Evolutionary conservation across 2,797 vertebrate genomes (phyloP).

Genomic region (Aselliscus stoliczkanus): DNA sequence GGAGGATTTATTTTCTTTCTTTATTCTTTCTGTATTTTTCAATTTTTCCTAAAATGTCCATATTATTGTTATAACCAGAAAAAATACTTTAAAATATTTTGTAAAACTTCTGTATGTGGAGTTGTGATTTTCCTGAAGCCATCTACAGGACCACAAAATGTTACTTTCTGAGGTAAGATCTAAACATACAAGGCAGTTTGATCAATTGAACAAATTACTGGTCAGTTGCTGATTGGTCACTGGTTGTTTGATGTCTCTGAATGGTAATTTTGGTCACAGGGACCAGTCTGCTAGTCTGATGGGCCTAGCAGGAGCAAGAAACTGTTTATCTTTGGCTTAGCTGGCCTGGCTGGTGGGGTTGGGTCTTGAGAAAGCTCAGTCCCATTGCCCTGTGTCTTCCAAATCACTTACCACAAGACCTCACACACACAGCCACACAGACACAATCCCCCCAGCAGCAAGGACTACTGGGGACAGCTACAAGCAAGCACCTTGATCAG

Average conservation of each 20-base stretch:
- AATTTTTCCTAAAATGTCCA: neutral
- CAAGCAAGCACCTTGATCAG: too few relatives aligned
- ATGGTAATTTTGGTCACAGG: conserved; percentile 23
- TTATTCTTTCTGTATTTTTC: neutral
- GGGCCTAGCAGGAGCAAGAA: neutral
- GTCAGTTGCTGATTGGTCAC: neutral
- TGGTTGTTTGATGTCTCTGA: neutral
- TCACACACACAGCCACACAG: neutral
- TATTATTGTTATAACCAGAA: conserved; percentile 2
- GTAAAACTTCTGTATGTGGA: neutral
- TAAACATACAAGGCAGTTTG: neutral
- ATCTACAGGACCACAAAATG: neutral
- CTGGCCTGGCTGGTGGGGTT: neutral
- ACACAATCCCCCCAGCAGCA: neutral
- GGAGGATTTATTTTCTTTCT: neutral
- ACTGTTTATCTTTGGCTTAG: neutral
- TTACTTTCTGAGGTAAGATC: neutral
- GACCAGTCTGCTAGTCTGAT: neutral
- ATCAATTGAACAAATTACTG: neutral
- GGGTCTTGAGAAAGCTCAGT: neutral
- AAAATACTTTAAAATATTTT: neutral
- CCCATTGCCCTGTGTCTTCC: neutral
- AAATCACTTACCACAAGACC: neutral
- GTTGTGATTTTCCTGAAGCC: conserved; percentile 24
- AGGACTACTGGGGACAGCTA: neutral